Evolutionary conservation across 1,140 invertebrate species (phyloP), one percentile per base, ranked within the genome.

Genomic region (Nomia melanderi): DNA sequence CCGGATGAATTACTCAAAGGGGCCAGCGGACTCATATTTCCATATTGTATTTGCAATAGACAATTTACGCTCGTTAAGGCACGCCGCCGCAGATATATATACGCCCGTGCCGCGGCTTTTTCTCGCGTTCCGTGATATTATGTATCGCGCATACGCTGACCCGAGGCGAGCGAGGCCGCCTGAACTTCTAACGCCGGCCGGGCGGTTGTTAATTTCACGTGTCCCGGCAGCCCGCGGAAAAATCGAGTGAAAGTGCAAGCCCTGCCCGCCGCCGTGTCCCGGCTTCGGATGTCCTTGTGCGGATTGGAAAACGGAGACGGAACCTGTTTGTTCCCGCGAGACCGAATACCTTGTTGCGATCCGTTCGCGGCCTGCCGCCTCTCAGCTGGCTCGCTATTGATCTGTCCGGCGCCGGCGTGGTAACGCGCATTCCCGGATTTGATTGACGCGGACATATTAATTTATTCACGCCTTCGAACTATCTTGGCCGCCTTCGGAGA

Each of bases 381-480:
- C 3, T 17, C 36, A 62, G 44, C 65, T 66, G 73, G 64, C 78
- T 36, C 60, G 27, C 73, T 82, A 82, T 82, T 53, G 70, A 81
- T 62, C 67, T 64, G n/a, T 25, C 29, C 12, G 31, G 36, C 56
- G 44, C 29, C 44, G 31, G 8, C 23, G 31, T 31, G 27, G 47
- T 31, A 47, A 20, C 54, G 41, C 33, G 50, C 41, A 25, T 39
- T 44, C 60, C 25, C 41, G 7, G 41, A 27, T 33, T 27, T 41
- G 53, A 77, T 39, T 70, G 64, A 66, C 47, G 20, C 36, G n/a
- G n/a, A 36, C 72, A 29, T 77, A 56, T 82, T 81, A 65, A 63
- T 82, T 31, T 33, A 50, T 56, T 53, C 44, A 14, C 17, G 25
- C 4, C n/a, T 7, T 14, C 11, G 23, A 50, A 56, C 1, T 7